Evolutionary conservation across 2,888 invertebrate species (phyloP).

Genomic region (Acleris sparsana): DNA sequence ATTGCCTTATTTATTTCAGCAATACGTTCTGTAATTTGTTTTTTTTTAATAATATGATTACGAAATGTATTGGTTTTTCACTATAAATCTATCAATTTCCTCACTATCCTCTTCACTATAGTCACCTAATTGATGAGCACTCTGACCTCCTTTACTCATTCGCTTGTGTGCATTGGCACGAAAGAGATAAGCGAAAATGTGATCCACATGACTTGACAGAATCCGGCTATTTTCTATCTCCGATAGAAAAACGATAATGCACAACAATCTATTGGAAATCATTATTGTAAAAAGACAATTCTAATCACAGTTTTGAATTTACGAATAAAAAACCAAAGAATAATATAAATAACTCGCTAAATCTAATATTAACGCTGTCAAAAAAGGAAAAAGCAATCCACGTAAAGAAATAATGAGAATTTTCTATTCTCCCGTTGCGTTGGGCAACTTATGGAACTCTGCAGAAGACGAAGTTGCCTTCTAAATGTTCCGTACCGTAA

Average conservation of each 20-base stretch:
- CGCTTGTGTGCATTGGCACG: constrained; percentile 18
- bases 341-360: too few species aligned
- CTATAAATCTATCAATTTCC: neutral
- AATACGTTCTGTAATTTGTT: too few species aligned
- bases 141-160: constrained; percentile 9
- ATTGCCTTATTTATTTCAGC: too few species aligned
- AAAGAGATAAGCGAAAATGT: constrained; percentile 23
- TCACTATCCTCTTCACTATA: neutral
- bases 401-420: neutral
- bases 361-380: too few species aligned
- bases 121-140: constrained; percentile 20
- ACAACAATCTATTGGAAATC: neutral
- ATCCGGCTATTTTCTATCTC: neutral
- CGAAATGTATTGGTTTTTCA: neutral
- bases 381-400: neutral
- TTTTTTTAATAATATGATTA: too few species aligned
- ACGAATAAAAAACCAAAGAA: too few species aligned
- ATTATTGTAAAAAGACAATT: too few species aligned
- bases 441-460: constrained; percentile 5
- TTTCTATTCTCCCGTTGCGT: constrained; percentile 1
- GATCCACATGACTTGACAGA: constrained; percentile 5
- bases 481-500: constrained; percentile 11
- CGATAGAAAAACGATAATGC: neutral
- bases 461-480: constrained; percentile 15
- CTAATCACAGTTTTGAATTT: too few species aligned